phyloP scores from a whole-genome alignment of 2,797 vertebrate species.

The Dryobates pubescens region DNA sequence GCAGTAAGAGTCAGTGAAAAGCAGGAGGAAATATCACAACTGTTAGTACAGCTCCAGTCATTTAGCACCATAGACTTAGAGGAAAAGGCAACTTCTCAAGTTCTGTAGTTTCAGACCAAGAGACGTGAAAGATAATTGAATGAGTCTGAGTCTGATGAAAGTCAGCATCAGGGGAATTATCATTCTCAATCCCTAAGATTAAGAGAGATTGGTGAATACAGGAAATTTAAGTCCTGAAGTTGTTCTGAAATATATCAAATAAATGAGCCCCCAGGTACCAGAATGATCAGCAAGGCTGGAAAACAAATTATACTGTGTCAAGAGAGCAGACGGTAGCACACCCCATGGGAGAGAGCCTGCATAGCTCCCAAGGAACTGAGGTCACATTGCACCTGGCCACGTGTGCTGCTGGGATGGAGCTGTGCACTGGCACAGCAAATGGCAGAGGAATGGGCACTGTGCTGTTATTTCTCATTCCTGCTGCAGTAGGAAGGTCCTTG shows the following conservation, averaged over 20 bases:
- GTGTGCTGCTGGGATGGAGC: background rate
- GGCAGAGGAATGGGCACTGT: background rate
- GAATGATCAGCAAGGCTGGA: background rate
- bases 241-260: slow-evolving; percentile 22
- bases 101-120: background rate
- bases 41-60: background rate
- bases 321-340: background rate
- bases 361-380: accelerated
- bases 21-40: background rate
- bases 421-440: background rate
- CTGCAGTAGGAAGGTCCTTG: background rate
- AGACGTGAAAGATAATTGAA: background rate
- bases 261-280: background rate
- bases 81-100: slow-evolving; percentile 15
- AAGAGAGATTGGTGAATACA: slow-evolving; percentile 24
- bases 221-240: slow-evolving; percentile 9
- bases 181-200: slow-evolving; percentile 30
- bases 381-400: background rate
- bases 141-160: slow-evolving; percentile 27
- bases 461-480: background rate
- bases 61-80: background rate
- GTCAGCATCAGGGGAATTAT: background rate
- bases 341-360: accelerated
- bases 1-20: background rate
- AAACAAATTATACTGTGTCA: background rate